Percentiles rank a stretch among this genome's conserved stretches.
phyloP scores from a whole-genome alignment of 2,113 vertebrate genomes.

The Rostratula benghalensis region DNA sequence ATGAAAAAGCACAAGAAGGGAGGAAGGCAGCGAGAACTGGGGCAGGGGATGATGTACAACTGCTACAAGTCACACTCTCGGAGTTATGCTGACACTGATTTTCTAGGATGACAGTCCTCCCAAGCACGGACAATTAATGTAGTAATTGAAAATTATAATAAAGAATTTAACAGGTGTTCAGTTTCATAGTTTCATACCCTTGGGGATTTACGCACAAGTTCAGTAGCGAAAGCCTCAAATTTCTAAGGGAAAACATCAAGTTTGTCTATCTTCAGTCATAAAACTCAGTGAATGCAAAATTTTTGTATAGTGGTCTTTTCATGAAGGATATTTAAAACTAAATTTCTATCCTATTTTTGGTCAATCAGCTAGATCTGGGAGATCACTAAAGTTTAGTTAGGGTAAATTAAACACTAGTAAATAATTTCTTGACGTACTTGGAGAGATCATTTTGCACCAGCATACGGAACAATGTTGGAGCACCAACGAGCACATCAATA shows the following conservation, averaged over 20 bases:
- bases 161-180: not conserved
- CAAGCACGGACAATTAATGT: not conserved
- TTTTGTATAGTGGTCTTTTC: not conserved
- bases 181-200: not conserved
- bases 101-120: not conserved
- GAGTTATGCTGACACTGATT: not conserved
- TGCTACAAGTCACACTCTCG: not conserved
- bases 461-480: conserved; percentile 78
- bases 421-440: conserved; percentile 60
- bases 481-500: conserved; percentile 64
- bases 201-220: not conserved
- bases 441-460: conserved; percentile 73
- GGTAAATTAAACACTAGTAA: not conserved
- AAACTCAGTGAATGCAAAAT: not conserved
- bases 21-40: not conserved
- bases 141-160: not conserved
- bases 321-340: not conserved
- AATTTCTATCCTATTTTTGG: not conserved
- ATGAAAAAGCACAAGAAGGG: not conserved
- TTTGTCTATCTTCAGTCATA: not conserved
- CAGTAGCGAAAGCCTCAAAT: not conserved
- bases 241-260: not conserved
- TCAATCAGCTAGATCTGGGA: not conserved
- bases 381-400: not conserved
- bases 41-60: not conserved